These are phyloP conservation scores for Dendrophyllia cribrosa DNA, from an alignment of 64 coral and sea anemone genomes.

Conservation along the genomic window DNA sequence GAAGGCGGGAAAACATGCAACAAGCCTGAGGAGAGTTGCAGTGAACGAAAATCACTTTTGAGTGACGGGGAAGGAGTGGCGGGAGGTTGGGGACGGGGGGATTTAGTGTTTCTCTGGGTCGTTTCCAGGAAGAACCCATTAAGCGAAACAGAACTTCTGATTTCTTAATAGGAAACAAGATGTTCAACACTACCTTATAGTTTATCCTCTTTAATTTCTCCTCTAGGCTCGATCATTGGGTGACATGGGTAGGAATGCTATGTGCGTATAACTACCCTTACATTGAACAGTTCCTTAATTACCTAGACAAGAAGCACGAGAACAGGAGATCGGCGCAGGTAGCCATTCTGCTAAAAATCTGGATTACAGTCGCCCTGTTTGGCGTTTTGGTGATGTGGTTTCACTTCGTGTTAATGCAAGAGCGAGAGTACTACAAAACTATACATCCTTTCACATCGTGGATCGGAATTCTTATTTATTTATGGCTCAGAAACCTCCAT, in stretches of 20 bases:
- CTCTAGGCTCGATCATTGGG: constrained; percentile 88
- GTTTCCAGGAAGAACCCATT: too few species aligned
- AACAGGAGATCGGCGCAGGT: constrained; percentile 8
- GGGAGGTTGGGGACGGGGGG: too few species aligned
- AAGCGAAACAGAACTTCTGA: too few species aligned
- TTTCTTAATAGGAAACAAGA: too few species aligned
- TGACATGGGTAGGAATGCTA: constrained; percentile 95
- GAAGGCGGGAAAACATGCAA: too few species aligned
- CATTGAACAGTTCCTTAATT: constrained; percentile 81
- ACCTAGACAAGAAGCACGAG: constrained; percentile 89
- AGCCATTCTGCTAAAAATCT: constrained; percentile 70
- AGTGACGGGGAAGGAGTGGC: too few species aligned
- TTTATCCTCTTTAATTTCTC: not conserved
- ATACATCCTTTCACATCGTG: constrained; percentile 90
- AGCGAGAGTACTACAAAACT: constrained; percentile 72
- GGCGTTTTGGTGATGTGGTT: constrained; percentile 70
- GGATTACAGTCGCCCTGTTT: constrained; percentile 58
- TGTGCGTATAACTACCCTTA: constrained; percentile 99
- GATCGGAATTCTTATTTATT: constrained; percentile 83
- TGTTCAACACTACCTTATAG: too few species aligned
- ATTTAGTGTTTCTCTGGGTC: too few species aligned
- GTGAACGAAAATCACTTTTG: too few species aligned
- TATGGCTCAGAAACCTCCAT: constrained; percentile 89
- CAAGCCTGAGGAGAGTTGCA: too few species aligned
- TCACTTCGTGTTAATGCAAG: constrained; percentile 74